These are phyloP conservation scores for Wasmannia auropunctata DNA, from an alignment of 1,140 invertebrate species.

Conservation along the genomic window DNA sequence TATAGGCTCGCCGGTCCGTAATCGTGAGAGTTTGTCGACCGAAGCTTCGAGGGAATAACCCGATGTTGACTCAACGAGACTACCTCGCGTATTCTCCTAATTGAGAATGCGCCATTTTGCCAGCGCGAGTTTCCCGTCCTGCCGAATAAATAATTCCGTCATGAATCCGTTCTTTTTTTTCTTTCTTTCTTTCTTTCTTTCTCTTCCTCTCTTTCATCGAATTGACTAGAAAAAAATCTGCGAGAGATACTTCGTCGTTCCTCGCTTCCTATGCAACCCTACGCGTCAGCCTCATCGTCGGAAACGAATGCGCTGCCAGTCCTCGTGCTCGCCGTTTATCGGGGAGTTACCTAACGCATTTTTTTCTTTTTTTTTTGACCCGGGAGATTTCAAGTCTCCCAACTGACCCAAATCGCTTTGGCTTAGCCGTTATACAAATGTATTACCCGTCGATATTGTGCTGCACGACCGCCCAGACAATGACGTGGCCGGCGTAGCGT, in stretches of 20 bases:
- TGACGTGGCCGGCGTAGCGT: conserved; percentile 46
- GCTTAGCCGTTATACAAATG: conserved; percentile 67
- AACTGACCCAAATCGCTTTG: neutral
- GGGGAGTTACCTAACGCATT: conserved; percentile 4
- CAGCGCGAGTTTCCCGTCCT: conserved; percentile 9
- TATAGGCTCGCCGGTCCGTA: conserved; percentile 62
- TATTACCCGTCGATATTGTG: conserved; percentile 78
- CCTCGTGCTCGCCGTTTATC: conserved; percentile 50
- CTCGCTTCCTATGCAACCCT: conserved; percentile 42
- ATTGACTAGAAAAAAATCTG: conserved; percentile 76
- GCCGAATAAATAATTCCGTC: conserved; percentile 51
- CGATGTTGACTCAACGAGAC: conserved; percentile 41
- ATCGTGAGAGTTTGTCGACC: conserved; percentile 52
- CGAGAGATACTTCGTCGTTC: conserved; percentile 53
- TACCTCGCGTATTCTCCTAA: conserved; percentile 40
- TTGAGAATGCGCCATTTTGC: conserved; percentile 59
- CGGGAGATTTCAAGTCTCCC: neutral
- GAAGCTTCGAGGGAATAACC: conserved; percentile 43
- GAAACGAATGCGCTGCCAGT: conserved; percentile 66
- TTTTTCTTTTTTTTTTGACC: neutral
- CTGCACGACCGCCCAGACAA: conserved; percentile 72
- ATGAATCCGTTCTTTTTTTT: conserved; percentile 2
- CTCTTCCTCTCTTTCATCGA: conserved; percentile 42
- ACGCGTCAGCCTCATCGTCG: conserved; percentile 34
- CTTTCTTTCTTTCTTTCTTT: neutral